phyloP scores from a whole-genome alignment of 2,797 vertebrate genomes.

The Harpagifer antarcticus region DNA sequence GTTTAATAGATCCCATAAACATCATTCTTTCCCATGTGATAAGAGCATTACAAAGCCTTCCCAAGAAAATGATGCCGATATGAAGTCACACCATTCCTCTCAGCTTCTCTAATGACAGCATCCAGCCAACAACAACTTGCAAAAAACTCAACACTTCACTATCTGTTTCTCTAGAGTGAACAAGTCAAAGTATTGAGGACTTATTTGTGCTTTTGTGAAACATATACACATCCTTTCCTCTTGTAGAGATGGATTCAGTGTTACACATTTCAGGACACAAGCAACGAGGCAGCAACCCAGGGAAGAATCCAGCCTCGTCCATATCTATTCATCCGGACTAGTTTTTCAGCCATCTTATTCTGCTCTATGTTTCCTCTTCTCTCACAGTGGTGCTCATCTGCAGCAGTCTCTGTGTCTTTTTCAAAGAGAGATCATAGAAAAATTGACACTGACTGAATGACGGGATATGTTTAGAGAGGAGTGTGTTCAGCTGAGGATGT shows the following conservation, averaged over 20 bases:
- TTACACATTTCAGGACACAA: conserved; percentile 56
- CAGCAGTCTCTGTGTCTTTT: too few species aligned
- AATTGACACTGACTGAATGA: too few species aligned
- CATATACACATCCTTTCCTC: background rate
- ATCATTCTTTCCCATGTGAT: conserved; percentile 84
- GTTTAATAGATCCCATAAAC: conserved; percentile 73
- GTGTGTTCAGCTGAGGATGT: background rate
- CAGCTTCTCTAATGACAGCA: conserved; percentile 71
- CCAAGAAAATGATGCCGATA: conserved; percentile 76
- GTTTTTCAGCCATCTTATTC: conserved; percentile 69
- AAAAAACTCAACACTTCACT: conserved; percentile 45
- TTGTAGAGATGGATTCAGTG: conserved; percentile 31
- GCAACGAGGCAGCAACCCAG: conserved; percentile 48
- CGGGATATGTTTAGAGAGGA: background rate
- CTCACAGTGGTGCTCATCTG: too few species aligned
- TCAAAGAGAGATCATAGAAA: too few species aligned
- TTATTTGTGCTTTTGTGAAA: conserved; percentile 22
- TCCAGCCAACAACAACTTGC: conserved; percentile 63
- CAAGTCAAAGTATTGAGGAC: conserved; percentile 1
- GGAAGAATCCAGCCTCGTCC: conserved; percentile 60
- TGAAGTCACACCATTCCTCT: conserved; percentile 70
- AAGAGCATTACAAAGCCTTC: conserved; percentile 75
- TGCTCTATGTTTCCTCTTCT: conserved; percentile 51
- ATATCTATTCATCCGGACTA: conserved; percentile 71
- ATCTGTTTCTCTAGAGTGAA: conserved; percentile 43